phyloP scores from a whole-genome alignment of 2,888 invertebrate species.

The Crossocerus cetratus region DNA sequence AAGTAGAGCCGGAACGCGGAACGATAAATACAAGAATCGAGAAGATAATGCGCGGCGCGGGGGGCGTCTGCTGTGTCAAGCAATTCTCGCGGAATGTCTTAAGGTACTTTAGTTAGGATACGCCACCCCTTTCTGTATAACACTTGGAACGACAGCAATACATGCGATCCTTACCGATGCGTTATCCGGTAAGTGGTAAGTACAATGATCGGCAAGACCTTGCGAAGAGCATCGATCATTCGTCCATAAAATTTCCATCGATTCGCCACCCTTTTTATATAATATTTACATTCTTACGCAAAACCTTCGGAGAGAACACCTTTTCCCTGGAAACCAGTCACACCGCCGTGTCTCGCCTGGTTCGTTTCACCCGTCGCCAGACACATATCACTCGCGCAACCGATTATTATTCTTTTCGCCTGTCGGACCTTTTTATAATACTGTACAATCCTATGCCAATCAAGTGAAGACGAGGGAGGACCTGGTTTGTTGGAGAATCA shows the following conservation, averaged over 20 bases:
- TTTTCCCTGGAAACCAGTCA: too few relatives aligned
- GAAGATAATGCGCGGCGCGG: conserved; percentile 8
- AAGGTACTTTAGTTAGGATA: conserved; percentile 36
- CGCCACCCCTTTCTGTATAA: conserved; percentile 9
- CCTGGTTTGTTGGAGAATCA: too few relatives aligned
- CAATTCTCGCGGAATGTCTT: conserved; percentile 55
- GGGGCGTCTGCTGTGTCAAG: conserved; percentile 21
- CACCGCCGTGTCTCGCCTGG: too few relatives aligned
- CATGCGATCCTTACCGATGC: conserved; percentile 6
- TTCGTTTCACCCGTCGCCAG: too few relatives aligned
- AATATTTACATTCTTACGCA: too few relatives aligned
- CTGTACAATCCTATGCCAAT: too few relatives aligned
- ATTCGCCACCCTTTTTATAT: neutral
- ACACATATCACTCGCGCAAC: too few relatives aligned
- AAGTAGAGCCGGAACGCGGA: conserved; percentile 42
- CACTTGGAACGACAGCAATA: conserved; percentile 1
- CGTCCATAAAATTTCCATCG: conserved; percentile 62
- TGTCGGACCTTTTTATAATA: too few relatives aligned
- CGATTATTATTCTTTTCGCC: too few relatives aligned
- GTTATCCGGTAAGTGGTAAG: conserved; percentile 35
- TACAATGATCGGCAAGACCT: conserved; percentile 38
- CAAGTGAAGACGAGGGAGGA: too few relatives aligned
- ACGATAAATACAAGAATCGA: conserved; percentile 12
- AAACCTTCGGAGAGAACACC: too few relatives aligned
- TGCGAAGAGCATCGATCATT: conserved; percentile 65